Percentiles rank a stretch among this genome's conserved stretches.
phyloP scores from a whole-genome alignment of 2,797 vertebrate species.

The Sarcoramphus papa region DNA sequence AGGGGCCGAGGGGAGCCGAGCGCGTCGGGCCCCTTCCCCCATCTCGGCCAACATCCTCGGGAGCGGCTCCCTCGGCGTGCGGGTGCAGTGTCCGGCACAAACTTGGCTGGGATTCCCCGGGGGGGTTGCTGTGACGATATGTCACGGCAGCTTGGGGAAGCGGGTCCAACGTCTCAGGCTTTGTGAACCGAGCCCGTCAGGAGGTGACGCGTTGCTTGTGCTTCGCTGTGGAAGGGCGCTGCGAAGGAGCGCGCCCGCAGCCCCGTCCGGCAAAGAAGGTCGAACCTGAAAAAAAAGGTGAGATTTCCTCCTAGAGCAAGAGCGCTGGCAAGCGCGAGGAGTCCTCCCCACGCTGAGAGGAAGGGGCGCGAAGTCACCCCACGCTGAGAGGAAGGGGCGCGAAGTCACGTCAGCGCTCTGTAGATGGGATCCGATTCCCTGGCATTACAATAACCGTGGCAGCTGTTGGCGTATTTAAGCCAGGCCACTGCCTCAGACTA shows the following conservation, averaged over 20 bases:
- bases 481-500: not conserved
- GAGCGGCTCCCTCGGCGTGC: not conserved
- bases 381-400: not conserved
- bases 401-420: not conserved
- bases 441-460: not conserved
- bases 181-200: fast-evolving
- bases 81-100: fast-evolving
- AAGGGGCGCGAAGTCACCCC: too few relatives aligned
- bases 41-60: too few relatives aligned
- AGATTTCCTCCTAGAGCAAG: not conserved
- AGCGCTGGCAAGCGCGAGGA: fast-evolving
- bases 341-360: fast-evolving
- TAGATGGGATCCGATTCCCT: not conserved
- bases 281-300: not conserved
- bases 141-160: too few relatives aligned
- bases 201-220: too few relatives aligned
- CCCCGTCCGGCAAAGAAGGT: not conserved
- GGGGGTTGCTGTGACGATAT: not conserved
- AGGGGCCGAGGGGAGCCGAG: not conserved
- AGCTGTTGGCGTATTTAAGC: not conserved
- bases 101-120: not conserved
- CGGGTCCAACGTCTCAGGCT: not conserved
- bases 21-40: not conserved
- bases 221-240: not conserved
- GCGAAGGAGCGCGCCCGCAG: not conserved